Conservation (phyloP, 2,797 vertebrate species). For the Thamnophis elegans region DNA sequence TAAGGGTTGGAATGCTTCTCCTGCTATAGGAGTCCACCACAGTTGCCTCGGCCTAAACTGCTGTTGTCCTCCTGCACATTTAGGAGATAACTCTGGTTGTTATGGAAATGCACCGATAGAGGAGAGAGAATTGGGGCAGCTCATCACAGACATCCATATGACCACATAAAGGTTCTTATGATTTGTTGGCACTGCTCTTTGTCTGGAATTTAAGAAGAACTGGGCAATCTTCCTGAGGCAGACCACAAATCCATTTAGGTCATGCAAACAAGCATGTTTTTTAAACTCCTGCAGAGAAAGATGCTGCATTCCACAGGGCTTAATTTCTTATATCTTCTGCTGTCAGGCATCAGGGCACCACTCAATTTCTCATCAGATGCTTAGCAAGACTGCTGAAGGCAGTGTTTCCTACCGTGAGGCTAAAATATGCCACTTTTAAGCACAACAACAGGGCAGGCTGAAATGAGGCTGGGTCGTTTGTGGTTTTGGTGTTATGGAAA, state of each 20-base stretch:
- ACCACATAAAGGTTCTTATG: conserved; percentile 3
- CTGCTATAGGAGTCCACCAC: background rate
- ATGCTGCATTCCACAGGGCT: background rate
- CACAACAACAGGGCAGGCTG: background rate
- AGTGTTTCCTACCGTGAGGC: background rate
- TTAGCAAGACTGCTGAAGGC: background rate
- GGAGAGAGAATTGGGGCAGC: background rate
- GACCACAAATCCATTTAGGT: conserved; percentile 31
- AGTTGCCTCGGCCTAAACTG: background rate
- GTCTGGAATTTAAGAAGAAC: conserved; percentile 12
- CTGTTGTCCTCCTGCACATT: background rate
- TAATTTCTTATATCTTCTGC: background rate
- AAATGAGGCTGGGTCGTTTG: background rate
- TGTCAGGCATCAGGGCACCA: background rate
- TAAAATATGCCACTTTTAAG: background rate
- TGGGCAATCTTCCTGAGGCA: background rate
- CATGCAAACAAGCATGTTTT: conserved; percentile 3
- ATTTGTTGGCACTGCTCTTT: conserved; percentile 2
- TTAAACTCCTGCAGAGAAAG: background rate
- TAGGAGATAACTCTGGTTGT: background rate
- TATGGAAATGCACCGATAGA: background rate
- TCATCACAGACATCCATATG: background rate
- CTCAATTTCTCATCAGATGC: background rate
- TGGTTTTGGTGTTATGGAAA: background rate
- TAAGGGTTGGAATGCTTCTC: conserved; percentile 35